Base-by-base conservation (phyloP, 2,113 vertebrate species). In the Lagopus leucura region DNA sequence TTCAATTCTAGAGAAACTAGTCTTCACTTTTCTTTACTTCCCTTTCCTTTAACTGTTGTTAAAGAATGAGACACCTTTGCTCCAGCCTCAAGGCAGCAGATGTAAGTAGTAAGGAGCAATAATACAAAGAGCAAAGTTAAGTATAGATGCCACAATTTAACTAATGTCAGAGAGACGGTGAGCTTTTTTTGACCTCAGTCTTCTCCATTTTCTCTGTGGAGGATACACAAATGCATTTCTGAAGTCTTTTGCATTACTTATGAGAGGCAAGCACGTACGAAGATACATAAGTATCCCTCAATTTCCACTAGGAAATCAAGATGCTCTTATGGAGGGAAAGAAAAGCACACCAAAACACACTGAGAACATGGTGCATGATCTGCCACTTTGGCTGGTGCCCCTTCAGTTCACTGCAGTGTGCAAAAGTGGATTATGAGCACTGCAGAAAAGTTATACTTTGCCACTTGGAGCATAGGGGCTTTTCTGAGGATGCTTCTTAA, bases 141-240 rank as follows among this genome's bases (percentile, higher is more conserved):
- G 76, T 48, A 25, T 19, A 77, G 88, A 38, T 86, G 74, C 30
- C 11, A 87, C 28, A 30, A 9, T 14, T 4, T 74, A 64, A 42
- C 63, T 84, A 10, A 73, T 63, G n/a, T 34, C 25, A 6, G 52
- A 55, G 55, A 87, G 60, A 52, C 9, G 10, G 27, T 40, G 60
- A 82, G 45, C 36, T 82, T 60, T 64, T 60, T 91, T 91, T 92
- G 79, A 92, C 75, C 60, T 89, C 85, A 43, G 48, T 74, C 28
- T 45, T 72, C 80, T 91, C 47, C 24, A 38, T 79, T 96, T 94
- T 92, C 36, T 86, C 57, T 89, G 84, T 65, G 80, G 76, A 77
- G 55, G 55, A 91, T 95, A 55, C 38, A 71, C 34, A 74, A 67
- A 89, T 45, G 64, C 42, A 64, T 82, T 93, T 93, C 76, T 52